Conservation (phyloP, 2,888 invertebrate species). For the Ochropacha duplaris region DNA sequence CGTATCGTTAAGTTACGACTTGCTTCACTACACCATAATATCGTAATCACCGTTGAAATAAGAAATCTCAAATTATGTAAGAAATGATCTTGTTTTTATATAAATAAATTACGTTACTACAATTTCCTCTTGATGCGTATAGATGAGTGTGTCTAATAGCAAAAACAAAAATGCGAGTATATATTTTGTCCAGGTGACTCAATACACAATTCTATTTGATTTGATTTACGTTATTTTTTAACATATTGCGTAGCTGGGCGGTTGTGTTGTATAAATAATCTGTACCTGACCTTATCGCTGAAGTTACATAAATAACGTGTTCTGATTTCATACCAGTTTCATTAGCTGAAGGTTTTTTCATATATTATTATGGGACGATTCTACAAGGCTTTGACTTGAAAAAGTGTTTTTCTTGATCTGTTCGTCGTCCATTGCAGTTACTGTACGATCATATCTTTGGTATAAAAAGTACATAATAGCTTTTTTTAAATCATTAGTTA, state of each 20-base stretch:
- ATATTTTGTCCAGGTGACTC: constrained; percentile 24
- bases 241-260: constrained; percentile 20
- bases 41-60: constrained; percentile 17
- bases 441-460: background rate
- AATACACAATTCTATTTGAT: constrained; percentile 18
- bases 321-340: constrained; percentile 29
- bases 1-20: constrained; percentile 15
- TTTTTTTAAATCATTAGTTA: background rate
- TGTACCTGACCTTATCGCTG: constrained; percentile 46
- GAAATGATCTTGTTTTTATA: constrained; percentile 18
- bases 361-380: background rate
- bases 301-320: constrained; percentile 42
- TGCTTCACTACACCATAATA: constrained; percentile 12
- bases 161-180: background rate
- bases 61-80: constrained; percentile 25
- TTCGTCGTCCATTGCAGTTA: background rate
- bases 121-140: background rate
- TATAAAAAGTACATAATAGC: background rate
- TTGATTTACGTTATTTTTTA: constrained; percentile 17
- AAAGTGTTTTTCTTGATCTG: background rate
- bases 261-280: constrained; percentile 35
- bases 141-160: background rate
- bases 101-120: constrained; percentile 13
- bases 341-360: constrained; percentile 6
- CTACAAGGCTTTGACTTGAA: background rate